Evolutionary conservation across 2,797 vertebrate species (phyloP), one percentile per base, ranked within the genome.

Genomic region (Strix occidentalis): DNA sequence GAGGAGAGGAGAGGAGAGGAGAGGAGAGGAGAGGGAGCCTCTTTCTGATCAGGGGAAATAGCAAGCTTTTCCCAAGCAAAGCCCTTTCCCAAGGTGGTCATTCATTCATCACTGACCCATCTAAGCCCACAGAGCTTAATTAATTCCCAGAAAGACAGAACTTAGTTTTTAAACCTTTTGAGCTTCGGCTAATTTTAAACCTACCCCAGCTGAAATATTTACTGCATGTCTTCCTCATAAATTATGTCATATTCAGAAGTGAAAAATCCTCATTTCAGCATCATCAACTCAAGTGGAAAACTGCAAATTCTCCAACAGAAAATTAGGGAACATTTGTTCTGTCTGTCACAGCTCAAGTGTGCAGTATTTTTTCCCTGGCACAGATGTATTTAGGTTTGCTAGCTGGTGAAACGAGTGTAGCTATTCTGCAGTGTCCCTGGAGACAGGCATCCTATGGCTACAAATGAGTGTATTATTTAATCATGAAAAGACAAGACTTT

Each of bases 271-370:
- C 92, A 92, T 98, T 96, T 98, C 85, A 51, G 95, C 94, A 89
- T 91, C 75, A 96, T 93, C 94, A 97, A 69, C 89, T 97, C 94
- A 96, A 98, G 97, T 96, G 95, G 97, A 97, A 98, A 97, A 97
- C 92, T 95, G 93, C 94, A 97, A 97, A 97, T 96, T 78, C 91
- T 97, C 91, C 87, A 97, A 97, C 53, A 97, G 95, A 97, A 97
- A 98, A 98, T 97, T 96, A 98, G 86, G 76, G 94, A 97, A 96
- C 93, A 79, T 97, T 98, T 97, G 97, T 97, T 97, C 96, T 95
- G 87, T 94, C 93, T 95, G 86, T 64, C 77, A 74, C 58, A 95
- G 79, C 87, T 97, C 60, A 95, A 96, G 89, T 71, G 45, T 61
- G 50, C 53, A 87, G 74, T 82, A 45, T 90, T 96, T 95, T 95